Conservation (phyloP, 64 coral and sea anemone genomes). For the Hydrozoanthus tunicans region DNA sequence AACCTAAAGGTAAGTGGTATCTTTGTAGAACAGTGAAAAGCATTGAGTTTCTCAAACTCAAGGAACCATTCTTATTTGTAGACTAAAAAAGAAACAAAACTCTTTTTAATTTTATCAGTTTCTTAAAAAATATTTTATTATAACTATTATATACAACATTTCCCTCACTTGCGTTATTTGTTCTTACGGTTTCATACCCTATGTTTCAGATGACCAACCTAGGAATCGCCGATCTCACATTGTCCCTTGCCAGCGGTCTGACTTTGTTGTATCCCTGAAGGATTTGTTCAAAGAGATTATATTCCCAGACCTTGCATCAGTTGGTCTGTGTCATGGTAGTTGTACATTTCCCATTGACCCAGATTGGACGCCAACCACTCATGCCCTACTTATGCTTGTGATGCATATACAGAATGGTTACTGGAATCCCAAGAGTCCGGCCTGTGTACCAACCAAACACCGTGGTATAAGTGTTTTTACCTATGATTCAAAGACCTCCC, state of each 20-base stretch:
- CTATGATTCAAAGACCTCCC: neutral
- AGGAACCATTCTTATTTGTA: too few relatives aligned
- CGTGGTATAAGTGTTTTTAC: neutral
- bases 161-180: too few relatives aligned
- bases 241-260: neutral
- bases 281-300: neutral
- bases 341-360: conserved; percentile 6
- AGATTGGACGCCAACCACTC: neutral
- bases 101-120: too few relatives aligned
- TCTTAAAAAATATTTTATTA: too few relatives aligned
- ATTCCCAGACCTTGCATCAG: neutral
- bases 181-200: neutral
- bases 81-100: too few relatives aligned
- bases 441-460: neutral
- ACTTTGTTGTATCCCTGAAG: neutral
- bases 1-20: too few relatives aligned
- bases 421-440: neutral
- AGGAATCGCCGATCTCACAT: neutral
- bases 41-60: too few relatives aligned
- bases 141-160: too few relatives aligned
- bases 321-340: neutral
- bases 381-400: conserved; percentile 11
- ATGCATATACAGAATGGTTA: neutral
- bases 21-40: too few relatives aligned
- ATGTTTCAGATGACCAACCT: neutral